A percentile compares a stretch with the other conserved stretches of the same genome.
These are phyloP conservation scores for Glaucidium brasilianum DNA, from an alignment of 2,113 vertebrate species.

Conservation along the genomic window DNA sequence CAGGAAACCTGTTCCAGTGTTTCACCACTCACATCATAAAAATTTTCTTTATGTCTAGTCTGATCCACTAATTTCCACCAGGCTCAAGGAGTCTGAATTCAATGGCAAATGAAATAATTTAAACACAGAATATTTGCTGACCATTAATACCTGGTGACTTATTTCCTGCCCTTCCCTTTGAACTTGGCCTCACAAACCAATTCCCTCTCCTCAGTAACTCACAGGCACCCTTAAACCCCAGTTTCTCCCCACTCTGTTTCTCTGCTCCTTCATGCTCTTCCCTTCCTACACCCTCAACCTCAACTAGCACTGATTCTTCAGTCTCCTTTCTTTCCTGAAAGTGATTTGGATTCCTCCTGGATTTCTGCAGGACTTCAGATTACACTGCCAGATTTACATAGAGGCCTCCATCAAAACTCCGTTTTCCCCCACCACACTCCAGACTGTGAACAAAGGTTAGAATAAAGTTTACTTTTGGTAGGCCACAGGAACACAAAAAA, in stretches of 20 bases:
- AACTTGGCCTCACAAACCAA: not conserved
- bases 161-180: not conserved
- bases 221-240: not conserved
- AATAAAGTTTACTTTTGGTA: not conserved
- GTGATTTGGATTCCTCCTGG: not conserved
- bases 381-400: not conserved
- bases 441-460: not conserved
- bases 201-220: not conserved
- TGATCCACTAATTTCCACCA: not conserved
- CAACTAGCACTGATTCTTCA: not conserved
- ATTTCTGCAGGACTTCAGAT: not conserved
- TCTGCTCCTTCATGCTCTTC: not conserved
- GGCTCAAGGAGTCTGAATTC: not conserved
- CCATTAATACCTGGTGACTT: not conserved
- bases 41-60: not conserved
- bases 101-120: not conserved
- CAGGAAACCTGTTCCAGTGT: not conserved
- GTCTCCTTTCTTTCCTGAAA: not conserved
- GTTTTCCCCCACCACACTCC: no score
- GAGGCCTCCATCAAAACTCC: not conserved
- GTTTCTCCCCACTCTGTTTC: not conserved
- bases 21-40: not conserved
- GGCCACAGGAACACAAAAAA: not conserved
- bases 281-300: not conserved
- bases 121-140: not conserved